These are phyloP conservation scores for Chaitophorus viminalis DNA, from an alignment of 2,888 invertebrate species.

Conservation along the genomic window DNA sequence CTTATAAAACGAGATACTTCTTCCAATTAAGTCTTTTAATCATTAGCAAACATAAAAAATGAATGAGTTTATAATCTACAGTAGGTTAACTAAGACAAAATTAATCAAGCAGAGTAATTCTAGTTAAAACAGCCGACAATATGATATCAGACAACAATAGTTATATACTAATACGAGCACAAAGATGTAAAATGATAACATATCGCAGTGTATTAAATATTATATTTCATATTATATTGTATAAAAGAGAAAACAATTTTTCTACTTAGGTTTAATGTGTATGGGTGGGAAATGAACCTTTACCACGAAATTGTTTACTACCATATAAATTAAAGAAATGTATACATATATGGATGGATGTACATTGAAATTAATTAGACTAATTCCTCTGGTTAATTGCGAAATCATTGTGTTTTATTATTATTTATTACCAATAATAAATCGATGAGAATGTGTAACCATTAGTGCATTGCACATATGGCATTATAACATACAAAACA, in stretches of 20 bases:
- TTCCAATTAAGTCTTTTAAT: slow-evolving; percentile 21
- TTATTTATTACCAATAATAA: slow-evolving; percentile 28
- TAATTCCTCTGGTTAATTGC: slow-evolving; percentile 11
- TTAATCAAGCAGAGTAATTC: slow-evolving; percentile 28
- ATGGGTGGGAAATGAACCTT: background rate
- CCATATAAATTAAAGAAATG: background rate
- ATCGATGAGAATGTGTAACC: slow-evolving; percentile 3
- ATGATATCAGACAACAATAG: slow-evolving; percentile 20
- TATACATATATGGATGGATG: slow-evolving; percentile 4
- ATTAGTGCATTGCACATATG: background rate
- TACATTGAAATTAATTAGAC: slow-evolving; percentile 34
- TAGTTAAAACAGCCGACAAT: slow-evolving; percentile 29
- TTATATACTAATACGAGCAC: background rate
- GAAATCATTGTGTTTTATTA: slow-evolving; percentile 15
- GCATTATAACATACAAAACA: background rate
- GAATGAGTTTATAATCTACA: slow-evolving; percentile 31
- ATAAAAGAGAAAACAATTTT: slow-evolving; percentile 9
- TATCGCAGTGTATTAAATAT: slow-evolving; percentile 18
- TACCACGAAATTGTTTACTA: slow-evolving; percentile 3
- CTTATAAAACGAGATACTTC: slow-evolving; percentile 10
- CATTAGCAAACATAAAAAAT: slow-evolving; percentile 14
- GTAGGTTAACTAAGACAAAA: slow-evolving; percentile 41
- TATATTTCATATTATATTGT: background rate
- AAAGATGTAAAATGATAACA: slow-evolving; percentile 48
- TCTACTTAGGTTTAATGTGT: background rate